Base-by-base conservation (phyloP, 2,797 vertebrate genomes). In the Mareca penelope region DNA sequence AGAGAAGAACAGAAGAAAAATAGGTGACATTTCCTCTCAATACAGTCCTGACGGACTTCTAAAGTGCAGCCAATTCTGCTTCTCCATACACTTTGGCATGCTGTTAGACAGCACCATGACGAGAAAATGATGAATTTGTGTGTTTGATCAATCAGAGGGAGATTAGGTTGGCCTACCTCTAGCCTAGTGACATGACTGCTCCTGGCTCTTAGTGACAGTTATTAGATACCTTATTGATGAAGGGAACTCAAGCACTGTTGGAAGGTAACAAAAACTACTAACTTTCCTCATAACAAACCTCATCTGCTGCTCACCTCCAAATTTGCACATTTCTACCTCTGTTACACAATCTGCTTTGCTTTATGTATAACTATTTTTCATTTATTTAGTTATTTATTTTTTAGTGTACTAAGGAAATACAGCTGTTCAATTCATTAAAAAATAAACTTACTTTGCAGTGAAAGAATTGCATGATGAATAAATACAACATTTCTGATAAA, bases 1-100 rank as follows among this genome's bases (percentile, higher is more conserved):
- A 80, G 82, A 90, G 75, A 89, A 91, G 37, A 92, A 65, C 75
- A 70, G 46, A 92, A 93, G 95, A 97, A 96, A 96, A 96, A 96
- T 94, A 85, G 95, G 35, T 92, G 90, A 84, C 80, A 96, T 95
- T 96, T 96, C 55, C 53, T 57, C 82, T 94, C 90, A 92, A 69
- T 94, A 81, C 24, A 2, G 0, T 83, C 69, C 50, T 84, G 80
- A 90, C 82, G 55, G 67, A 80, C 55, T 90, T 40, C 53, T 94
- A 94, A 97, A 94, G 55, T 77, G 82, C 68, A 93, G 57, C 69
- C 90, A 94, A 46, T 87, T 92, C 69, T 76, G 37, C 46, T 75
- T 79, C 78, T 90, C 90, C 89, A 79, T 63, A 85, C 13, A 60
- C 50, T 15, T 88, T 55, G 31, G 35, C 8, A 1, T 67, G 80